Evolutionary conservation across 2,888 invertebrate genomes (phyloP).

Genomic region (Scrobipalpa costella): DNA sequence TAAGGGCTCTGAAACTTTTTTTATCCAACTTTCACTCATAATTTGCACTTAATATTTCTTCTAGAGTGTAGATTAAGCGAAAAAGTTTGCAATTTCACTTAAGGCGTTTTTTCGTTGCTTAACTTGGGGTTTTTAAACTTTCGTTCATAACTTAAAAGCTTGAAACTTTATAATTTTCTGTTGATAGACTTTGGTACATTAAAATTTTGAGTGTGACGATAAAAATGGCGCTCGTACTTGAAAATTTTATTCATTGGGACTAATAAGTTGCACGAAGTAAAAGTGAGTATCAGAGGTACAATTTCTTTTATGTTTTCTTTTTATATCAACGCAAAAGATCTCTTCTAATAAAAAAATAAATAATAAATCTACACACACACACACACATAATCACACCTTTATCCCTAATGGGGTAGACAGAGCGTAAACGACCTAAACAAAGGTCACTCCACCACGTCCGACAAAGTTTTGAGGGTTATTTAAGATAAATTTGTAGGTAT

Average conservation of each 20-base stretch:
- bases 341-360: too few species aligned
- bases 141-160: constrained; percentile 41
- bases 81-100: constrained; percentile 48
- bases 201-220: constrained; percentile 36
- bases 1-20: constrained; percentile 7
- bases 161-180: constrained; percentile 48
- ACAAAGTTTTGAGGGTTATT: too few species aligned
- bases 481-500: too few species aligned
- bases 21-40: constrained; percentile 34
- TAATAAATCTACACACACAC: too few species aligned
- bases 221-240: too few species aligned
- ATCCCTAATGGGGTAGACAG: too few species aligned
- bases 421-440: too few species aligned
- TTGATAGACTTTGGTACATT: constrained; percentile 38
- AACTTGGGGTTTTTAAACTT: constrained; percentile 40
- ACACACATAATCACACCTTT: too few species aligned
- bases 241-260: background rate
- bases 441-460: too few species aligned
- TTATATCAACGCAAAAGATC: too few species aligned
- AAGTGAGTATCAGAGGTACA: too few species aligned
- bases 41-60: constrained; percentile 38
- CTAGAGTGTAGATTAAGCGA: constrained; percentile 40
- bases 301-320: too few species aligned
- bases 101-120: constrained; percentile 39
- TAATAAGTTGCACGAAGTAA: background rate